A percentile compares a stretch with the other conserved stretches of the same genome.
phyloP scores from a whole-genome alignment of 2,888 invertebrate species.

The Eretmocerus hayati region DNA sequence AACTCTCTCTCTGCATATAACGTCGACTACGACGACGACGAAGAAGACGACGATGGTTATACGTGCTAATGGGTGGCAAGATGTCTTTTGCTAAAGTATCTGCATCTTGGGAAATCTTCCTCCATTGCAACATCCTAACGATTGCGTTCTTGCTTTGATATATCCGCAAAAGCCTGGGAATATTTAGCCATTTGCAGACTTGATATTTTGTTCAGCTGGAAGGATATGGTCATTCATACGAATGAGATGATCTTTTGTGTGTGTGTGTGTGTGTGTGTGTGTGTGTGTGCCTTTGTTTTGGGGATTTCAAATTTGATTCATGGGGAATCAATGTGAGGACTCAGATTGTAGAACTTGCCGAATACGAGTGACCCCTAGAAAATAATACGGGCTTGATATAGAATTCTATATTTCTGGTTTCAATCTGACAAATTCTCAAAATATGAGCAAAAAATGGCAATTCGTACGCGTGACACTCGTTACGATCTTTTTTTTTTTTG shows the following conservation, averaged over 20 bases:
- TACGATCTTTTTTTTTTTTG: too few relatives aligned
- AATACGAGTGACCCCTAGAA: too few relatives aligned
- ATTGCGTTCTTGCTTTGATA: neutral
- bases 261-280: neutral
- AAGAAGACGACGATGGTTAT: neutral
- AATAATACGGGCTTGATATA: too few relatives aligned
- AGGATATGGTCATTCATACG: neutral
- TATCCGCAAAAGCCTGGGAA: neutral
- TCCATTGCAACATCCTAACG: neutral
- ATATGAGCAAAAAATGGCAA: too few relatives aligned
- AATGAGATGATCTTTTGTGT: neutral
- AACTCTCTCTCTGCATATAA: neutral
- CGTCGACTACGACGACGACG: neutral
- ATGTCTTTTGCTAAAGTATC: slow-evolving; percentile 6
- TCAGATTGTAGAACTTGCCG: too few relatives aligned
- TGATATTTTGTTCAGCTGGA: neutral
- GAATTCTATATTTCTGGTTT: too few relatives aligned
- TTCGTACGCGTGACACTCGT: too few relatives aligned
- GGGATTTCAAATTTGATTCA: too few relatives aligned
- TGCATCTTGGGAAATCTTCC: slow-evolving; percentile 21
- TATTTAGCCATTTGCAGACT: neutral
- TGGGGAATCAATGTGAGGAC: too few relatives aligned
- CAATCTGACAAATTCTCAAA: too few relatives aligned
- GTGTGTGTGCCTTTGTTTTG: neutral
- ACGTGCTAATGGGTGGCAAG: slow-evolving; percentile 3